Conservation (phyloP, 2,888 invertebrate species). For the Stratiomys singularior region DNA sequence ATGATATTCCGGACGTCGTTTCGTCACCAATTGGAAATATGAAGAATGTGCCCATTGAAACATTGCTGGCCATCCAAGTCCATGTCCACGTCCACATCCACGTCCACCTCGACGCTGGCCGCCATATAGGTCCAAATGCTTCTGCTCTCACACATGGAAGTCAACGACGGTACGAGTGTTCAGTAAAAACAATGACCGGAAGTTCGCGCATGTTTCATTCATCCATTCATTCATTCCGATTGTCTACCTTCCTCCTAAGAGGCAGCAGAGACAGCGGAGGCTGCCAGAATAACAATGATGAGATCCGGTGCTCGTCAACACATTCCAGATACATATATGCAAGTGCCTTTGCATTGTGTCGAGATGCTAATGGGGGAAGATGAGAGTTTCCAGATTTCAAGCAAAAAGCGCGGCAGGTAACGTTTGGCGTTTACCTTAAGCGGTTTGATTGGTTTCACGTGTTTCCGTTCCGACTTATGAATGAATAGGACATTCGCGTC, state of each 20-base stretch:
- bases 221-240: slow-evolving; percentile 25
- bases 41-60: slow-evolving; percentile 22
- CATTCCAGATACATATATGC: slow-evolving; percentile 22
- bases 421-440: too few relatives aligned
- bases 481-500: too few relatives aligned
- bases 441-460: too few relatives aligned
- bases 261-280: slow-evolving; percentile 32
- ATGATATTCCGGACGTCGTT: slow-evolving; percentile 26
- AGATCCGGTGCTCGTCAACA: slow-evolving; percentile 31
- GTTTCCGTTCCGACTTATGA: too few relatives aligned
- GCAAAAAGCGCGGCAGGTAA: too few relatives aligned
- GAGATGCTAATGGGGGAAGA: slow-evolving; percentile 7
- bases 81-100: not conserved
- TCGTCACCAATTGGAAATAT: slow-evolving; percentile 5
- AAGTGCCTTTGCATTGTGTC: not conserved
- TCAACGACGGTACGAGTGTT: not conserved
- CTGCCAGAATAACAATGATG: slow-evolving; percentile 38
- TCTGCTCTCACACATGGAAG: slow-evolving; percentile 10
- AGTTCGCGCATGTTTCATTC: slow-evolving; percentile 29
- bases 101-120: not conserved
- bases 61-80: slow-evolving; percentile 17
- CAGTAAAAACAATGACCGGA: slow-evolving; percentile 45
- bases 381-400: not conserved
- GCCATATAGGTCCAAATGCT: not conserved
- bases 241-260: slow-evolving; percentile 42